Base-by-base conservation (phyloP, 2,113 vertebrate species). In the Argyrosomus japonicus region DNA sequence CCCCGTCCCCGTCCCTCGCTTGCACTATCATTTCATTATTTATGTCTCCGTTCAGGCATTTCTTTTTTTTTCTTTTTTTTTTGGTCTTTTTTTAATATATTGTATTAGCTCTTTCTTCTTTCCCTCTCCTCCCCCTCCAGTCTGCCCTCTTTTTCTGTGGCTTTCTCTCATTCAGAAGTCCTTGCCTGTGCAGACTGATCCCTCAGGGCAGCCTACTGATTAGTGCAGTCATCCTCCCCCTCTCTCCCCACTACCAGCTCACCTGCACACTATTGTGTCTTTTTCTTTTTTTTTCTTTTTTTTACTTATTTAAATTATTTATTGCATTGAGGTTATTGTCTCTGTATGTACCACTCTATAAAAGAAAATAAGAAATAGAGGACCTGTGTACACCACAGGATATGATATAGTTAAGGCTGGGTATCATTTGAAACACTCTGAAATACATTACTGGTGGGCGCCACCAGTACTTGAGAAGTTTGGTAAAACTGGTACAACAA, bases 171-270 rank as follows among this genome's bases (percentile, higher is more conserved):
- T 90, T 89, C 87, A 85, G 79, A 79, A 86, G 89, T 91, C 92
- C 89, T 90, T 88, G 90, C 69, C 70, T 88, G 47, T 80, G 83
- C 87, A 84, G 77, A 76, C 63, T 57, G 56, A 82, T 87, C 86
- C 89, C 91, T 82, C 40, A 89, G 89, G 92, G 83, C 70, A 84
- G 61, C 75, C 72, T 73, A 60, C 90, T 94, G 93, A 95, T 94
- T 93, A 95, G 88, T 89, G 84, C 85, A 89, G 84, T 87, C 90
- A 79, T 68, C 81, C 74, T 25, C 72, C 76, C 25, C 62, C 68
- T 18, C 58, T 19, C 25, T 70, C 40, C 68, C 63, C 25, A 81
- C 62, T 67, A 60, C 36, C 51, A 79, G 51, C 79, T 80, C 81
- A 88, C 87, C 85, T 92, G 77, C 81, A 27, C 72, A 69, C 65